Conservation (phyloP, 1,140 invertebrate genomes). For the Luehdorfia chinensis region DNA sequence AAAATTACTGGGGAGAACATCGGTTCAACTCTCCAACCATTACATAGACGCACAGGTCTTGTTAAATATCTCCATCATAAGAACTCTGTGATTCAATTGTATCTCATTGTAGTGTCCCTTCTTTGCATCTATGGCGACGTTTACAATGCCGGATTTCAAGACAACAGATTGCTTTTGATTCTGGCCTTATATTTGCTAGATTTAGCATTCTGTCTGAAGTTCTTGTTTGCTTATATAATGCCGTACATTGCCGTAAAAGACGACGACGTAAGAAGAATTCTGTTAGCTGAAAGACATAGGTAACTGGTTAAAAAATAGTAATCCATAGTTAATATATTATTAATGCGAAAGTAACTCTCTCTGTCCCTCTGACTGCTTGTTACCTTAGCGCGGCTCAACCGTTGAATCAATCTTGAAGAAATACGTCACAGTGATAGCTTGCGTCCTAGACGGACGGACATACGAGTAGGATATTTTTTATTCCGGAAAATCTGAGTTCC, state of each 20-base stretch:
- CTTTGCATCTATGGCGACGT: constrained; percentile 39
- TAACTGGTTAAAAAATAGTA: too few relatives aligned
- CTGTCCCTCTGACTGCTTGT: too few relatives aligned
- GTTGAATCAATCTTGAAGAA: too few relatives aligned
- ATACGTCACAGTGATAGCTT: too few relatives aligned
- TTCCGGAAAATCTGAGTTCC: too few relatives aligned
- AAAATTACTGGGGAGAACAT: constrained; percentile 9
- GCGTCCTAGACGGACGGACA: too few relatives aligned
- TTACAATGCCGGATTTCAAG: constrained; percentile 50
- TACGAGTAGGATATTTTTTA: too few relatives aligned
- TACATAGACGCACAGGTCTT: constrained; percentile 9
- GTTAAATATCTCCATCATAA: constrained; percentile 32
- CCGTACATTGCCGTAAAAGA: constrained; percentile 24
- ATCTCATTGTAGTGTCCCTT: constrained; percentile 38
- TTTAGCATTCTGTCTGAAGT: constrained; percentile 43
- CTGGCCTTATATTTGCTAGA: constrained; percentile 41
- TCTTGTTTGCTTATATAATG: constrained; percentile 35
- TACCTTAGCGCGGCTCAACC: too few relatives aligned
- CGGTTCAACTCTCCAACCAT: background rate
- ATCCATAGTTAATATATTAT: too few relatives aligned
- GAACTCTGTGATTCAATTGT: constrained; percentile 36
- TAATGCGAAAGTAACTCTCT: too few relatives aligned
- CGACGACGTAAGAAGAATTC: constrained; percentile 15
- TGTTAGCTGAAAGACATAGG: background rate
- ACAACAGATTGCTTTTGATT: constrained; percentile 34